phyloP scores from a whole-genome alignment of 2,888 invertebrate species.

The Andrena bicolor region DNA sequence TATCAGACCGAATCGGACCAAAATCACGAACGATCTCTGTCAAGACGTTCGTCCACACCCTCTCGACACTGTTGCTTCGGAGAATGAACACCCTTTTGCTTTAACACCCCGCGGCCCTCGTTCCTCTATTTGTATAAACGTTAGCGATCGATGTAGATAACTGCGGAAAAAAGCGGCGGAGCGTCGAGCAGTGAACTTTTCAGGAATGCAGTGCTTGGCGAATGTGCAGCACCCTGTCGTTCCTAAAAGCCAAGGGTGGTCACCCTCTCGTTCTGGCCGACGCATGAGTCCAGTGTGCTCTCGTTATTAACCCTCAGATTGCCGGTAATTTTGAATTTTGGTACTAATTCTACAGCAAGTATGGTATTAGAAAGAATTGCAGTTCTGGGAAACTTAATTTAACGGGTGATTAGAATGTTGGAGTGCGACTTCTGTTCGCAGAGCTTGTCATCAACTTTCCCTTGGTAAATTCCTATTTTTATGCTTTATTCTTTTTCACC shows the following conservation, averaged over 20 bases:
- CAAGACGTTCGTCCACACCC: conserved; percentile 10
- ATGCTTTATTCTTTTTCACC: not conserved
- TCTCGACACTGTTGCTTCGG: conserved; percentile 29
- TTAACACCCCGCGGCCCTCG: conserved; percentile 11
- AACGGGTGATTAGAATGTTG: not conserved
- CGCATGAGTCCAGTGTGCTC: not conserved
- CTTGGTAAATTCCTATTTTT: not conserved
- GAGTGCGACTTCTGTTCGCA: conserved; percentile 37
- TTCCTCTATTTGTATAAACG: conserved; percentile 52
- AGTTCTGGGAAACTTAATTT: not conserved
- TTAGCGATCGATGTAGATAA: conserved; percentile 81
- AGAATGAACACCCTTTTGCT: conserved; percentile 25
- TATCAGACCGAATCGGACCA: conserved; percentile 55
- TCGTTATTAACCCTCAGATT: conserved; percentile 32
- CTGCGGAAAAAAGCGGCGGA: conserved; percentile 71
- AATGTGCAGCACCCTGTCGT: not conserved
- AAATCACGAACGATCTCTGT: conserved; percentile 34
- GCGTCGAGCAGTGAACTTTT: conserved; percentile 64
- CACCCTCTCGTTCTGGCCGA: not conserved
- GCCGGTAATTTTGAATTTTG: not conserved
- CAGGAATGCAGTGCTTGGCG: not conserved
- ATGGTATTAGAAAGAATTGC: conserved; percentile 7
- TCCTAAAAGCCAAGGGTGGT: not conserved
- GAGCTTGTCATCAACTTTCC: not conserved
- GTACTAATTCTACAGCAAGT: not conserved